These are phyloP conservation scores for Myocastor coypus DNA, from an alignment of 2,113 vertebrate genomes.

Conservation along the genomic window DNA sequence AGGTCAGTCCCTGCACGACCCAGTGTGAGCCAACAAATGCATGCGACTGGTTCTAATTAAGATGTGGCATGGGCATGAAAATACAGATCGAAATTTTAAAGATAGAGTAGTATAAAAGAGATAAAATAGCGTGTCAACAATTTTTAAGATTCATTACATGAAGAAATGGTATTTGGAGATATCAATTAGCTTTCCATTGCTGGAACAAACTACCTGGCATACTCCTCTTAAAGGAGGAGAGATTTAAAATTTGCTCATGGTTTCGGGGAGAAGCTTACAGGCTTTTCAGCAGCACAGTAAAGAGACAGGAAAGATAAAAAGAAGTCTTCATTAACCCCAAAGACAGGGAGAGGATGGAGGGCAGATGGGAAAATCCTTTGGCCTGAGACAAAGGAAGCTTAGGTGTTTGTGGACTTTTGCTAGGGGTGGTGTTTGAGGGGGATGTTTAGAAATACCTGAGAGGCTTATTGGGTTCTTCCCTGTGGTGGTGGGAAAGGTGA, in stretches of 20 bases:
- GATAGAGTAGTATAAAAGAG: background rate
- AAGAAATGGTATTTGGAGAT: slow-evolving; percentile 5
- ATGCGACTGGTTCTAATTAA: background rate
- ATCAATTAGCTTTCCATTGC: background rate
- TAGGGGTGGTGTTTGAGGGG: no score
- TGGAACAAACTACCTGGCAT: background rate
- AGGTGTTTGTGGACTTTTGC: no score
- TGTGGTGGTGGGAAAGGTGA: no score
- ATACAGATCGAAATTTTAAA: background rate
- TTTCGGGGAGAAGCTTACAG: background rate
- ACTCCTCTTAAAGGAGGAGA: background rate
- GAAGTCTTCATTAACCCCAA: no score
- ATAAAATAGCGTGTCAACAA: background rate
- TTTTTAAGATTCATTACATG: background rate
- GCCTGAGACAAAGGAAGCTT: no score
- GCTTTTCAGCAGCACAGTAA: no score
- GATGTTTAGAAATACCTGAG: no score
- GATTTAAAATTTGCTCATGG: background rate
- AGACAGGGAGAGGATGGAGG: no score
- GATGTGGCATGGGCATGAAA: background rate
- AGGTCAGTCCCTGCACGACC: background rate
- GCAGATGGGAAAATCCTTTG: no score
- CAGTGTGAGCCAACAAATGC: background rate
- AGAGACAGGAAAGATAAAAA: no score
- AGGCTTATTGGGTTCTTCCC: no score